Conservation (phyloP, 2,888 invertebrate species). For the Beris morrisii region DNA sequence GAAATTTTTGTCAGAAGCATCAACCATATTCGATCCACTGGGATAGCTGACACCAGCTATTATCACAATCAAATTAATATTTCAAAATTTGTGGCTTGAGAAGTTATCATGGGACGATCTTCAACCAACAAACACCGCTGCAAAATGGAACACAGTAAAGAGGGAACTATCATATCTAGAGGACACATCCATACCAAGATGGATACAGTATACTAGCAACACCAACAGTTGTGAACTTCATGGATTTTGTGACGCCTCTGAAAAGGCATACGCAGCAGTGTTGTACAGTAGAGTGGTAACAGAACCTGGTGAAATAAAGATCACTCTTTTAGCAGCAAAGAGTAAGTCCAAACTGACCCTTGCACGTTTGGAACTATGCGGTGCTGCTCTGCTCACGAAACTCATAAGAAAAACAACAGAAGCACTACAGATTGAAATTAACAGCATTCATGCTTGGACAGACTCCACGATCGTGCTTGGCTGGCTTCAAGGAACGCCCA, state of each 20-base stretch:
- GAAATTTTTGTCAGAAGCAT: no score
- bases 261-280: no score
- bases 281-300: no score
- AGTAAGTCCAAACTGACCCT: neutral
- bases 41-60: neutral
- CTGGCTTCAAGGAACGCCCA: neutral
- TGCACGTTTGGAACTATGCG: constrained; percentile 17
- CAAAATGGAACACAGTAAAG: no score
- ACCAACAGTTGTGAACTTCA: no score
- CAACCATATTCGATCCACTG: neutral
- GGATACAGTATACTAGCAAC: no score
- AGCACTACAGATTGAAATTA: neutral
- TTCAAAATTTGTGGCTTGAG: neutral
- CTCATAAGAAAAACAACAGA: neutral
- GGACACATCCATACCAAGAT: no score
- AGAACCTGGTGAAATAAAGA: neutral
- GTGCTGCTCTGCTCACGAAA: constrained; percentile 1
- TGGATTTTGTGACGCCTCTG: no score
- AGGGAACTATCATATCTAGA: no score
- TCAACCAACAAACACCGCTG: no score
- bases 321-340: constrained; percentile 1
- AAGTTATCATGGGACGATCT: neutral
- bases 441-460: neutral
- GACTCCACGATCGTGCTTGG: neutral
- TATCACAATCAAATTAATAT: neutral